A percentile compares a stretch with the other conserved stretches of the same genome.
Evolutionary conservation across 2,797 vertebrate species (phyloP).

Genomic region (Choloepus didactylus): DNA sequence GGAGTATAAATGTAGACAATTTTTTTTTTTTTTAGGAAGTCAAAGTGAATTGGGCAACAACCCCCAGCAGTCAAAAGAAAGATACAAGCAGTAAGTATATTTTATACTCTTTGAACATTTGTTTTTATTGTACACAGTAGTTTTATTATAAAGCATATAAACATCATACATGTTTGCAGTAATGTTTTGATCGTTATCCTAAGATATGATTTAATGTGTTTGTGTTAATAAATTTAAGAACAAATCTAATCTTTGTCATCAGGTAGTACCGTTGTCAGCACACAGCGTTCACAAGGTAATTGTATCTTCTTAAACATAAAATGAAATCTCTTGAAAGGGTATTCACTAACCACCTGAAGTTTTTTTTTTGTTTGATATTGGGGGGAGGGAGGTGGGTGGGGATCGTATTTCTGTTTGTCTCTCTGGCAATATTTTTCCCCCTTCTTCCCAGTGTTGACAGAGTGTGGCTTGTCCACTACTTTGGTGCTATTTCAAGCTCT

Average conservation of each 20-base stretch:
- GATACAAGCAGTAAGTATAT: constrained; percentile 98
- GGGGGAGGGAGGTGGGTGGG: constrained; percentile 74
- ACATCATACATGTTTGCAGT: constrained; percentile 80
- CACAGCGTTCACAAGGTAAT: constrained; percentile 88
- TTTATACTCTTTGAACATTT: constrained; percentile 56
- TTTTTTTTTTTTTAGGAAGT: constrained; percentile 93
- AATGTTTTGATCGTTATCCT: constrained; percentile 84
- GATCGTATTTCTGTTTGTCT: constrained; percentile 68
- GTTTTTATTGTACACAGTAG: constrained; percentile 72
- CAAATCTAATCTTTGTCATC: constrained; percentile 90
- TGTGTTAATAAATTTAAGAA: constrained; percentile 89
- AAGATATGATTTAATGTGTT: constrained; percentile 85
- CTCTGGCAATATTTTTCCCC: constrained; percentile 75
- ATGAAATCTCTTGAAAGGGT: constrained; percentile 85
- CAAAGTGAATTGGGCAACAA: constrained; percentile 99
- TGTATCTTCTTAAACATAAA: constrained; percentile 89
- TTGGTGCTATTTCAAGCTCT: constrained; percentile 73
- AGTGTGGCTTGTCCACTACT: constrained; percentile 60
- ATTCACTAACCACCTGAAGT: constrained; percentile 84
- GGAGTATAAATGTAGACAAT: constrained; percentile 67
- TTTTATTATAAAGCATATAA: constrained; percentile 80
- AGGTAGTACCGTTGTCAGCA: constrained; percentile 90
- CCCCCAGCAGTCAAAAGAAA: constrained; percentile 99
- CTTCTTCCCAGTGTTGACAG: constrained; percentile 77
- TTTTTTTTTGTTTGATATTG: constrained; percentile 78